Evolutionary conservation across 2,888 invertebrate genomes (phyloP).

Genomic region (Tillus elongatus): DNA sequence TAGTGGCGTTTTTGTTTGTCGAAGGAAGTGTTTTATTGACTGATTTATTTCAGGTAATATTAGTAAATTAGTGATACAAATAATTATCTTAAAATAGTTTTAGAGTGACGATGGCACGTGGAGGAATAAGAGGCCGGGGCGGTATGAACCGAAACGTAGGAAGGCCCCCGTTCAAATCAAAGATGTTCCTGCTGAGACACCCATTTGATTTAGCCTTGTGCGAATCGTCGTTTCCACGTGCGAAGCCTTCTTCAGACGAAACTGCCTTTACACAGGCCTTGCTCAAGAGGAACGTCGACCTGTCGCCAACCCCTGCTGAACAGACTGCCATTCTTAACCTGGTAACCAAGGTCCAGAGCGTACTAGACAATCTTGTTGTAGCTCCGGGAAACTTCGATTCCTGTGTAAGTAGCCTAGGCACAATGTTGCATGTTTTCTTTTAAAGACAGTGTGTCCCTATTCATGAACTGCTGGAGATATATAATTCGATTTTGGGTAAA

Average conservation of each 20-base stretch:
- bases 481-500: too few species aligned
- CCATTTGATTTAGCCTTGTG: conserved; percentile 83
- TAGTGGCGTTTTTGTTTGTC: too few species aligned
- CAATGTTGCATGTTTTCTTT: too few species aligned
- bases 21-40: too few species aligned
- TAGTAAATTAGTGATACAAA: too few species aligned
- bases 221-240: conserved; percentile 81
- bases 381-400: conserved; percentile 91
- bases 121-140: conserved; percentile 55
- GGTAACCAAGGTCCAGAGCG: conserved; percentile 87
- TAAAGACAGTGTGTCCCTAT: too few species aligned
- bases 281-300: conserved; percentile 82
- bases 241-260: conserved; percentile 75
- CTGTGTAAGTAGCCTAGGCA: conserved; percentile 87
- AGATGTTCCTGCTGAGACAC: conserved; percentile 60
- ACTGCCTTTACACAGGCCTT: conserved; percentile 79
- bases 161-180: conserved; percentile 54
- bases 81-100: too few species aligned
- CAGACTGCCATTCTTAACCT: conserved; percentile 88
- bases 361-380: conserved; percentile 88
- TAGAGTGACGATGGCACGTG: conserved; percentile 68
- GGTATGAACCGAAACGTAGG: conserved; percentile 56
- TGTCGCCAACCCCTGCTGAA: conserved; percentile 84
- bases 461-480: too few species aligned
- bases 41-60: too few species aligned